Evolutionary conservation across 2,113 vertebrate genomes (phyloP).

Genomic region (Dicerorhinus sumatrensis): DNA sequence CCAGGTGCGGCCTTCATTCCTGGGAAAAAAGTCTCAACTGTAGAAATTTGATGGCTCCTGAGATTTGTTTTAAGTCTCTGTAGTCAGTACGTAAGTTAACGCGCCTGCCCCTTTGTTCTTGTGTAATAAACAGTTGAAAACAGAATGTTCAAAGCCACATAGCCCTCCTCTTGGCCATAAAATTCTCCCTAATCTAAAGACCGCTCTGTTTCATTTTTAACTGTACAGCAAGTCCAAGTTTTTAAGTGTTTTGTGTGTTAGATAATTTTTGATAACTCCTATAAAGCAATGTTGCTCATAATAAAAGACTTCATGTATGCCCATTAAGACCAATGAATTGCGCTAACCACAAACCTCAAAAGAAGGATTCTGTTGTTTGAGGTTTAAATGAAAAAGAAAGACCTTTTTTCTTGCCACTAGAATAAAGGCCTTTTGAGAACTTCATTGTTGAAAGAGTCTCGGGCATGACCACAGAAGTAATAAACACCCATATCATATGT

Average conservation of each 20-base stretch:
- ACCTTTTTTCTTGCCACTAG: background rate
- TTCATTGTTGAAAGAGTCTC: background rate
- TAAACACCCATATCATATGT: fast-evolving
- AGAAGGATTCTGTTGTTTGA: background rate
- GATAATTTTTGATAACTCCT: constrained; percentile 1
- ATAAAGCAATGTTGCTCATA: fast-evolving
- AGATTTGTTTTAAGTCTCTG: background rate
- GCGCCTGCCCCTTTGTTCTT: background rate
- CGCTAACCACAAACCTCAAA: background rate
- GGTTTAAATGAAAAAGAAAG: background rate
- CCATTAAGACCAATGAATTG: background rate
- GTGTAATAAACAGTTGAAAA: background rate
- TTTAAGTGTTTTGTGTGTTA: background rate
- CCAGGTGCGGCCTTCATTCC: background rate
- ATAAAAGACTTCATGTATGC: background rate
- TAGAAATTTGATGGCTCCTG: background rate
- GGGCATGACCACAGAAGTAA: fast-evolving
- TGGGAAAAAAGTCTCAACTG: background rate
- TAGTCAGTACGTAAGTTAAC: background rate
- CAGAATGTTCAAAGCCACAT: background rate
- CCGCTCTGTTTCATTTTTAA: background rate
- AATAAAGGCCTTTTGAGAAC: background rate
- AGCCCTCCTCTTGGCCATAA: background rate
- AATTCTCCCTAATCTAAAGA: background rate
- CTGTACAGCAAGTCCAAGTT: background rate